Evolutionary conservation across 1,140 invertebrate species (phyloP), one percentile per base, ranked within the genome.

Genomic region (Coenobita brevimanus): DNA sequence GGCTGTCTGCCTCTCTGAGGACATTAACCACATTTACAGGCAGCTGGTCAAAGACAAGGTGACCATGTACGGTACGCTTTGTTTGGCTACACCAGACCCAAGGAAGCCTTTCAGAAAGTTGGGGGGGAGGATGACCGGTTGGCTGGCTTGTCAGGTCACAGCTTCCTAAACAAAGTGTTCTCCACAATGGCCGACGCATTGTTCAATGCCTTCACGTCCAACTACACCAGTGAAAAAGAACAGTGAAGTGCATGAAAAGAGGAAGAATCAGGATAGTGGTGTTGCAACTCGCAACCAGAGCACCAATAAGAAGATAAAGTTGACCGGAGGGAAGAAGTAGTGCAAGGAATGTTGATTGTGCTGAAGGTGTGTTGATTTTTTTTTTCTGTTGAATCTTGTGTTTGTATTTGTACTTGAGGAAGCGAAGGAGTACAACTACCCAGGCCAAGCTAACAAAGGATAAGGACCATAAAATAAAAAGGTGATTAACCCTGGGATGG

Each of bases 121-220:
- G 76, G 13, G 33, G 3, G 46, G 36, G 76, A 41, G 27, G 76
- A 43, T 6, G 24, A 41, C n/a, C n/a, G n/a, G n/a, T 64, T 15
- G 15, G 13, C 24, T 41, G 76, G 27, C 27, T 13, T 38, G 15
- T n/a, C 30, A 17, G 76, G 76, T 10, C 36, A 41, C 76, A 79
- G 76, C 76, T 79, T 79, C 60, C 17, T 54, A 43, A n/a, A n/a
- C n/a, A 30, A 79, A 43, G 27, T 54, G 30, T 79, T 38, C 76
- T 38, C 36, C 33, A 79, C 76, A 41, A 79, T 79, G 76, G 76
- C 76, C 30, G 76, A 41, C 33, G 60, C 4, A 80, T 46, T 90
- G 30, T 36, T 41, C 3, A 54, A 89, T 60, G 17, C 36, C 33
- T 62, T 75, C 27, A 60, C 38, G 46, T 69, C 73, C 0, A 78